A percentile compares a stretch with the other conserved stretches of the same genome.
These are phyloP conservation scores for Hemichromis elongatus DNA, from an alignment of 2,113 vertebrate genomes.

Conservation along the genomic window DNA sequence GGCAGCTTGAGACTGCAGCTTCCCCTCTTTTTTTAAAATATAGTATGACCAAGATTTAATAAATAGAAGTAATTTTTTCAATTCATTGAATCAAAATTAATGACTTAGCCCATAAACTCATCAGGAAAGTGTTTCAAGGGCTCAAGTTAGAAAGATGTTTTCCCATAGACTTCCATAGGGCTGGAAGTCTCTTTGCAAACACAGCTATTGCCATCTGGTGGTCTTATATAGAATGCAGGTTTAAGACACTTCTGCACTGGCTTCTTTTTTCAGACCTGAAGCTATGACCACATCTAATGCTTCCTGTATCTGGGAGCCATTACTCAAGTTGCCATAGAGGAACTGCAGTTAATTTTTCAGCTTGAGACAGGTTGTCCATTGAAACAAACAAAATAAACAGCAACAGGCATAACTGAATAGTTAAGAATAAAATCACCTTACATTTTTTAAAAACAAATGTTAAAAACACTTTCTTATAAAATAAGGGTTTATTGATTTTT, in stretches of 20 bases:
- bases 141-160: background rate
- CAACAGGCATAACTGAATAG: background rate
- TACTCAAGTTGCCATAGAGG: background rate
- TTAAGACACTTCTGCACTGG: background rate
- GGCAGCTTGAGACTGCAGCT: background rate
- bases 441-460: background rate
- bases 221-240: background rate
- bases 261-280: background rate
- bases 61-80: background rate
- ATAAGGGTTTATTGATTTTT: background rate
- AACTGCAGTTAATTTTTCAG: background rate
- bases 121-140: background rate
- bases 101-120: background rate
- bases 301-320: background rate
- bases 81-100: background rate
- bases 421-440: background rate
- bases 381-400: background rate
- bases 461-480: background rate
- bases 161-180: background rate
- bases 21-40: background rate
- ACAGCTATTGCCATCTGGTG: background rate
- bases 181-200: background rate
- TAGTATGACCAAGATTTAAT: background rate
- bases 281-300: fast-evolving
- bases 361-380: background rate